Evolutionary conservation across 2,797 vertebrate species (phyloP).

Genomic region (Phyllotis vaccarum): DNA sequence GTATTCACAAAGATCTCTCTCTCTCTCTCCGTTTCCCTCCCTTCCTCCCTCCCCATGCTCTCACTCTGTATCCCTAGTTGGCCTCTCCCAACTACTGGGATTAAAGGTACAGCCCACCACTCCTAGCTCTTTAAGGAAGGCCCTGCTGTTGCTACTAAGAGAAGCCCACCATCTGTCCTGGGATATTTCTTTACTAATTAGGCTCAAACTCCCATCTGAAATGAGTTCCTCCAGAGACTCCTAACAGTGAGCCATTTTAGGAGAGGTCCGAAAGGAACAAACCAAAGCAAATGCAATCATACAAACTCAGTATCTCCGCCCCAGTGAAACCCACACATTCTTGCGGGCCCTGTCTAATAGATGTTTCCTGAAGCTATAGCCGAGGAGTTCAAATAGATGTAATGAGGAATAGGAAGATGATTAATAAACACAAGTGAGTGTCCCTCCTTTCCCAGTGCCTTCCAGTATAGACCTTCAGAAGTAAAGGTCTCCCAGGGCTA

Average conservation of each 20-base stretch:
- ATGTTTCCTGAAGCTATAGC: neutral
- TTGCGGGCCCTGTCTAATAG: neutral
- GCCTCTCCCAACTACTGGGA: neutral
- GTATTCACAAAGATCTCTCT: neutral
- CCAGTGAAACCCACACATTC: neutral
- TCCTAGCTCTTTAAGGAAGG: neutral
- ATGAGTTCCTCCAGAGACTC: neutral
- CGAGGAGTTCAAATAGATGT: neutral
- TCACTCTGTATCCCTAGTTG: neutral
- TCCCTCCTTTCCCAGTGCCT: neutral
- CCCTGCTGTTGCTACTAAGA: neutral
- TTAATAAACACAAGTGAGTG: neutral
- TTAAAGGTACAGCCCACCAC: neutral
- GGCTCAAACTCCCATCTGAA: neutral
- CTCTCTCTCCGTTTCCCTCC: too few relatives aligned
- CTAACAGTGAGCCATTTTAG: neutral
- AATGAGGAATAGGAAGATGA: neutral
- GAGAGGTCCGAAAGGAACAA: constrained; percentile 9
- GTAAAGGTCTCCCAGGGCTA: neutral
- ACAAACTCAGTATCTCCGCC: neutral
- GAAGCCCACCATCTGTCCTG: neutral
- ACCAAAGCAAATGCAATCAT: neutral
- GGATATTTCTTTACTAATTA: neutral
- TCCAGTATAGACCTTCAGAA: neutral
- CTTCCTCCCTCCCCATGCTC: too few relatives aligned